A percentile compares a stretch with the other conserved stretches of the same genome.
Conservation (phyloP, 2,797 vertebrate genomes). For the Carapus acus region DNA sequence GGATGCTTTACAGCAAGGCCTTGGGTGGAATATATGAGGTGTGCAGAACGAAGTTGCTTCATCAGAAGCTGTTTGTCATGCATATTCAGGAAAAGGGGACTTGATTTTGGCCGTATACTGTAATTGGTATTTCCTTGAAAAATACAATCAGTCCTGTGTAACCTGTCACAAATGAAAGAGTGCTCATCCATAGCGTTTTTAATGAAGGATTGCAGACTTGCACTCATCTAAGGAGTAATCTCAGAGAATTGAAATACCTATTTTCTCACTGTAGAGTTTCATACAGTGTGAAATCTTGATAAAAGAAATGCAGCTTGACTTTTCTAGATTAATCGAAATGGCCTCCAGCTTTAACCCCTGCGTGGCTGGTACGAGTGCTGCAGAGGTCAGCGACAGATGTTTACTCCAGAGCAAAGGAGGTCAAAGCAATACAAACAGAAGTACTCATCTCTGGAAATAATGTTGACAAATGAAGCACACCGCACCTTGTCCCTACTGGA, state of each 20-base stretch:
- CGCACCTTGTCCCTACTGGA: conserved; percentile 14
- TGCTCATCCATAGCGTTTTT: conserved; percentile 10
- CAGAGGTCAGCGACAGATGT: conserved; percentile 57
- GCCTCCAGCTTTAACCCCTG: conserved; percentile 41
- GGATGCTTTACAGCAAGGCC: conserved; percentile 28
- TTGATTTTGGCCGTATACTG: no score
- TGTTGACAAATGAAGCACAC: conserved; percentile 32
- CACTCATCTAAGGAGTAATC: conserved; percentile 56
- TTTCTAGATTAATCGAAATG: conserved; percentile 65
- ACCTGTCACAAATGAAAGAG: no score
- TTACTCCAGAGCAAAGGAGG: conserved; percentile 22
- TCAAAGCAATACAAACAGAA: conserved; percentile 31
- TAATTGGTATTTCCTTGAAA: no score
- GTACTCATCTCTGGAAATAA: conserved; percentile 17
- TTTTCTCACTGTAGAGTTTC: conserved; percentile 54
- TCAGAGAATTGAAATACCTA: conserved; percentile 47
- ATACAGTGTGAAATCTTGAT: conserved; percentile 60
- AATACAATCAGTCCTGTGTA: no score
- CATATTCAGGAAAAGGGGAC: no score
- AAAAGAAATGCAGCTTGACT: conserved; percentile 66
- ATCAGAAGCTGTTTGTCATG: no score
- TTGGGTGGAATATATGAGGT: conserved; percentile 33
- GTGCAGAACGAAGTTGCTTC: no score
- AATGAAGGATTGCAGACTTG: conserved; percentile 26
- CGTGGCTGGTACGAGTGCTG: conserved; percentile 46